Conservation (phyloP, 2,888 invertebrate genomes). For the Latheticus oryzae region DNA sequence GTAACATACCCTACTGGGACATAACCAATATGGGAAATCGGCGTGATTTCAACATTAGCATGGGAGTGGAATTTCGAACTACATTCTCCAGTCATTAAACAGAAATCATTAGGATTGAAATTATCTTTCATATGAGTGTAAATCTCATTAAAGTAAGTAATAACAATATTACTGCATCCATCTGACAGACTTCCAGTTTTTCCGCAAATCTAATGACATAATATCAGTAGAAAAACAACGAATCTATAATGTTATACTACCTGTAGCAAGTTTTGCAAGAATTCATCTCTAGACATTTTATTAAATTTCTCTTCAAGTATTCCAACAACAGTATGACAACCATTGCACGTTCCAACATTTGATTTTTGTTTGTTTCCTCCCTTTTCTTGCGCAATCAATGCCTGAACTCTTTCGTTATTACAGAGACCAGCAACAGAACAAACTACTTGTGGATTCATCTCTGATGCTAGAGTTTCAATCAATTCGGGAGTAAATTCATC, state of each 20-base stretch:
- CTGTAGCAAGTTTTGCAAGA: constrained; percentile 69
- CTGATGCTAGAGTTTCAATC: constrained; percentile 86
- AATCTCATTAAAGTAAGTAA: constrained; percentile 80
- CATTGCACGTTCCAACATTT: constrained; percentile 59
- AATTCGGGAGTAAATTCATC: constrained; percentile 90
- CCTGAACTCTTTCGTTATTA: constrained; percentile 80
- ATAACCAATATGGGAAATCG: constrained; percentile 70
- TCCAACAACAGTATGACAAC: constrained; percentile 69
- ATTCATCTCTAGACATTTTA: constrained; percentile 68
- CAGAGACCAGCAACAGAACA: constrained; percentile 90
- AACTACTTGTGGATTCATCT: constrained; percentile 92
- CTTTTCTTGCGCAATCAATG: constrained; percentile 68
- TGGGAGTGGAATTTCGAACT: constrained; percentile 75
- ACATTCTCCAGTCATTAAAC: constrained; percentile 84
- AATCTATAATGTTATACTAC: constrained; percentile 57
- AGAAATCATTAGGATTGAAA: constrained; percentile 75
- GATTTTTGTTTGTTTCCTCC: constrained; percentile 4
- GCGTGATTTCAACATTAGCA: constrained; percentile 70
- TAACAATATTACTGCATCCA: constrained; percentile 79
- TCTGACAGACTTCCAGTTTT: constrained; percentile 80
- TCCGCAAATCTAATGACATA: constrained; percentile 71
- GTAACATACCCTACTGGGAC: constrained; percentile 67
- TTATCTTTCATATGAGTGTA: constrained; percentile 72
- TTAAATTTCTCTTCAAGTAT: constrained; percentile 70
- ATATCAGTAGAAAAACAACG: constrained; percentile 4